Base-by-base conservation (phyloP, 1,140 invertebrate genomes). In the Ganaspis sp. region DNA sequence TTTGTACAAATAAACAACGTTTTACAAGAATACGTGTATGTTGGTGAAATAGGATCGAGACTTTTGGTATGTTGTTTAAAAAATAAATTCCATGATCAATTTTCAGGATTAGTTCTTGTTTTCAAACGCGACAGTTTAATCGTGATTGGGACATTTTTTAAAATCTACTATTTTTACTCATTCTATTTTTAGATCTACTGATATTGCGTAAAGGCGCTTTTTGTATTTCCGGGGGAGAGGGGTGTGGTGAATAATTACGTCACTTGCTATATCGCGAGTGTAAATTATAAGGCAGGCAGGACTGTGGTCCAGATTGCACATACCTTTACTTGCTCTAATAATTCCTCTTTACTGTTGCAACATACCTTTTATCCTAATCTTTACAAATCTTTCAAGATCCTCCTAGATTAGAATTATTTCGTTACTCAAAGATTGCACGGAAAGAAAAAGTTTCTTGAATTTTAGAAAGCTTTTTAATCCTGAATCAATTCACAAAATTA, bases 281-380 rank as follows among this genome's bases (percentile, higher is more conserved):
- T 64, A 64, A 64, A 64, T 64, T 64, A 64, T 15, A 64, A 64
- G 26, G 58, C 23, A n/a, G 9, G 58, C 58, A 15, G 26, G 15
- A 49, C 15, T 49, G 45, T 49, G 70, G 70, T 77, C 77, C 69
- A 71, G 72, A 6, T 70, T 73, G 72, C 53, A 73, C 77, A 82
- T 82, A 77, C 77, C 77, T 78, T 75, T 78, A 74, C 82, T 81
- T 86, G 85, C 84, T 84, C 85, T 79, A 86, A 86, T 84, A 85
- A 86, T 84, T 85, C 81, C 82, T 81, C 83, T 85, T 81, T 79
- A 77, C 71, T 76, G 29, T 83, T 79, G 49, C 54, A n/a, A 45
- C 26, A 72, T 72, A 73, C 72, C 73, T n/a, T 70, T 82, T 79
- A 78, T 80, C 77, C 74, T 77, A 64, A 64, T 29, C 12, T 12